Evolutionary conservation across 2,888 invertebrate species (phyloP), one percentile per base, ranked within the genome.

Genomic region (Polylopha cassiicola): DNA sequence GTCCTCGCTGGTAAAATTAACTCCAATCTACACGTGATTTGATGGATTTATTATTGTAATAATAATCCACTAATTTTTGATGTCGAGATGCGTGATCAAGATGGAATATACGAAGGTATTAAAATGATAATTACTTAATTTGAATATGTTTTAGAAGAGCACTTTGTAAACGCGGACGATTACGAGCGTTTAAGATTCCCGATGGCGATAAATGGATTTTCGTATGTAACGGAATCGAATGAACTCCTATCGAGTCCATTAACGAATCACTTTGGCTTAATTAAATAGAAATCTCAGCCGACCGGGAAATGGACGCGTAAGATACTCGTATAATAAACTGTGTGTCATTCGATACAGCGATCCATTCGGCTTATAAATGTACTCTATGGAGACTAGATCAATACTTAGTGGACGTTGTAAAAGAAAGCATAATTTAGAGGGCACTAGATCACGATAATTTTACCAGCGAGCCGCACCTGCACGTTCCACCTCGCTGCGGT

Each of bases 401-500:
- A 34, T 29, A 41, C 39, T 39, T 39, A 41, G 16, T 29, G 24
- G 39, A 29, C n/a, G 16, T 26, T 20, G 24, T 33, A 16, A 33
- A 39, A 41, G 28, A n/a, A n/a, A n/a, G 26, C 20, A 28, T 39
- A 34, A 23, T 41, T 41, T 24, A 24, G 39, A 33, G 33, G 28
- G 33, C 24, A 34, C 39, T 41, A 41, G 29, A 34, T 41, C 39
- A 34, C 2, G 28, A 41, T 41, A 41, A 33, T 17, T 17, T 7
- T 34, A 39, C 26, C 39, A 39, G 34, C 45, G 15, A 14, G 24
- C 22, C 24, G 56, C 50, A 39, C 74, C 76, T 80, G 73, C 81
- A 84, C 84, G 65, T 82, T 84, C 84, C 82, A 79, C 75, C 73
- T 76, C 73, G 77, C 71, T 59, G 67, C 65, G 65, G 64, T 69